Conservation (phyloP, 2,888 invertebrate species). For the Amaurobius ferox region DNA sequence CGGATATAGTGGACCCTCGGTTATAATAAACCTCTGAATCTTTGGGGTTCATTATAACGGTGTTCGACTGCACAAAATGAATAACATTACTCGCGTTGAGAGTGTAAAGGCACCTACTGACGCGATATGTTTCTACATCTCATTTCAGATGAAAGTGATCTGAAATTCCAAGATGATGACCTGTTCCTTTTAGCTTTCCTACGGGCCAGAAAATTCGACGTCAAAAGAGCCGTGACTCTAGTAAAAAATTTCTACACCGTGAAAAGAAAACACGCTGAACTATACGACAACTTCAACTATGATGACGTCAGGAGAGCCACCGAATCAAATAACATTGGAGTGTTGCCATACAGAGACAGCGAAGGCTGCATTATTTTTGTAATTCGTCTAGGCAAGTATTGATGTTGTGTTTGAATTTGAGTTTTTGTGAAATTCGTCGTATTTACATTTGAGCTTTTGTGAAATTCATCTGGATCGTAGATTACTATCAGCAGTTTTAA, state of each 20-base stretch:
- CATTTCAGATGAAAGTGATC: slow-evolving; percentile 74
- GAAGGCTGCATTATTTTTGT: slow-evolving; percentile 74
- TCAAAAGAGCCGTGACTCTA: slow-evolving; percentile 87
- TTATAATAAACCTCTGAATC: too few species aligned
- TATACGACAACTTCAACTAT: slow-evolving; percentile 76
- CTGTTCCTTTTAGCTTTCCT: slow-evolving; percentile 87
- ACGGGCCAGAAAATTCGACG: slow-evolving; percentile 92
- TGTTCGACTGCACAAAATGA: too few species aligned
- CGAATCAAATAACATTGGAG: slow-evolving; percentile 75
- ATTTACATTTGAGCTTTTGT: too few species aligned
- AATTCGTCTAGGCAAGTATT: slow-evolving; percentile 74
- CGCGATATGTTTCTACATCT: too few species aligned
- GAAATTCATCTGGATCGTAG: too few species aligned
- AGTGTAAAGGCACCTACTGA: too few species aligned
- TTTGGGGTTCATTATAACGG: too few species aligned
- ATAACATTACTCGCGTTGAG: too few species aligned
- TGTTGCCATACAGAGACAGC: slow-evolving; percentile 75
- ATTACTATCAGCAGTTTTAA: too few species aligned
- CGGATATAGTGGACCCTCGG: too few species aligned
- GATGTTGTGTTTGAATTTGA: too few species aligned
- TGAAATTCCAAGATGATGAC: slow-evolving; percentile 81
- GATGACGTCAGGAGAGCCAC: slow-evolving; percentile 75
- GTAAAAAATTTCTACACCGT: slow-evolving; percentile 79
- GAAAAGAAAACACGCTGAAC: slow-evolving; percentile 76
- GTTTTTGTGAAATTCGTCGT: too few species aligned